Conservation (phyloP, 2,113 vertebrate genomes). For the Ahaetulla prasina region DNA sequence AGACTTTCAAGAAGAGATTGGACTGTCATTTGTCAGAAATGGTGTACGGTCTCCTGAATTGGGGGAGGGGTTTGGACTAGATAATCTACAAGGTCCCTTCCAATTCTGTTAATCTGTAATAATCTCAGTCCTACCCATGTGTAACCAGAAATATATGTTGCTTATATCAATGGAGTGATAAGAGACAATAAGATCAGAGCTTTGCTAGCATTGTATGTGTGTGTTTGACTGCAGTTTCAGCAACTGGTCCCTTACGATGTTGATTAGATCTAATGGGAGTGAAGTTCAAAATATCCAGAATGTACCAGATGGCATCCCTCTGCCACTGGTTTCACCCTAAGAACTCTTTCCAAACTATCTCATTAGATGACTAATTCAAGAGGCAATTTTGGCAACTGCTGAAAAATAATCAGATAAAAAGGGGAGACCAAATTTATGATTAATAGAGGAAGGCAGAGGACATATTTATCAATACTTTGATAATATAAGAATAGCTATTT, state of each 20-base stretch:
- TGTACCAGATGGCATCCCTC: neutral
- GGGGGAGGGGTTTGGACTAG: too few relatives aligned
- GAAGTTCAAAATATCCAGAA: neutral
- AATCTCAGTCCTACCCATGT: neutral
- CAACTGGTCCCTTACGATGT: neutral
- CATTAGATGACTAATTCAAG: neutral
- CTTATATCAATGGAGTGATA: neutral
- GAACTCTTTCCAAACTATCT: neutral
- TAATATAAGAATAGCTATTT: neutral
- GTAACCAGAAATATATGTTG: neutral
- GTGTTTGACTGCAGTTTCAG: neutral
- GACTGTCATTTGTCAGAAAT: too few relatives aligned
- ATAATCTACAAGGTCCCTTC: too few relatives aligned
- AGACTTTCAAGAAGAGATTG: too few relatives aligned
- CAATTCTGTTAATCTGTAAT: too few relatives aligned
- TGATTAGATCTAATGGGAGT: neutral
- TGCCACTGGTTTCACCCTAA: neutral
- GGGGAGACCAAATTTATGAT: neutral
- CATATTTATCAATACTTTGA: neutral
- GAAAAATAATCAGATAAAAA: neutral
- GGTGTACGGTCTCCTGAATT: too few relatives aligned
- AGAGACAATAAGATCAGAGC: neutral
- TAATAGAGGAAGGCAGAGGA: neutral
- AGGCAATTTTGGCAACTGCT: neutral
- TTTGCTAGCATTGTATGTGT: neutral